These are phyloP conservation scores for Drosophila lacertosa DNA, from an alignment of 1,140 invertebrate genomes.

Conservation along the genomic window DNA sequence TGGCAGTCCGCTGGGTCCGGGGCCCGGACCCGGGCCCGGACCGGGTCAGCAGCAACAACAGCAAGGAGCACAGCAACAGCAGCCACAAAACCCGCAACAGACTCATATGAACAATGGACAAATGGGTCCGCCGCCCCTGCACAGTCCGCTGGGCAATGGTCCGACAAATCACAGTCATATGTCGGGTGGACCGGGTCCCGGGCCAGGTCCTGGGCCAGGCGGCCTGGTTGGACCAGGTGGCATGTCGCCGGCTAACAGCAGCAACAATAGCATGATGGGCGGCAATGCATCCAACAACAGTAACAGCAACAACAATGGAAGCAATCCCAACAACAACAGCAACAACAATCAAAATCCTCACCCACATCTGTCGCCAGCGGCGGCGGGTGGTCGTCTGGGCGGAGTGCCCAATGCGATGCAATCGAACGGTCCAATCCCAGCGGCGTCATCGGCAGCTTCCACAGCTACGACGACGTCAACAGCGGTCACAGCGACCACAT, in stretches of 20 bases:
- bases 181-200: slow-evolving; percentile 73
- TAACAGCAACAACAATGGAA: slow-evolving; percentile 47
- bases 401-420: slow-evolving; percentile 69
- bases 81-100: slow-evolving; percentile 77
- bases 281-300: slow-evolving; percentile 41
- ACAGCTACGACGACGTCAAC: slow-evolving; percentile 55
- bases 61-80: slow-evolving; percentile 46
- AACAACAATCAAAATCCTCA: slow-evolving; percentile 81
- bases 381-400: slow-evolving; percentile 62
- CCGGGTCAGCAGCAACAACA: slow-evolving; percentile 81
- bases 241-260: slow-evolving; percentile 63
- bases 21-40: slow-evolving; percentile 86
- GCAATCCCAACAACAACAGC: slow-evolving; percentile 64
- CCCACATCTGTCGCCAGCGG: slow-evolving; percentile 62
- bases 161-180: slow-evolving; percentile 74
- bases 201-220: slow-evolving; percentile 68
- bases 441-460: slow-evolving; percentile 42
- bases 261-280: slow-evolving; percentile 51
- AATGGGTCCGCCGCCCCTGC: slow-evolving; percentile 79
- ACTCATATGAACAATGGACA: slow-evolving; percentile 83
- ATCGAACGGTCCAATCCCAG: slow-evolving; percentile 69
- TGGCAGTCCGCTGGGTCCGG: slow-evolving; percentile 88
- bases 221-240: slow-evolving; percentile 64
- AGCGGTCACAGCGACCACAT: slow-evolving; percentile 62
- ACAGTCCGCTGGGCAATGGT: slow-evolving; percentile 81